phyloP scores from a whole-genome alignment of 2,888 invertebrate genomes.

The Spodoptera exigua region DNA sequence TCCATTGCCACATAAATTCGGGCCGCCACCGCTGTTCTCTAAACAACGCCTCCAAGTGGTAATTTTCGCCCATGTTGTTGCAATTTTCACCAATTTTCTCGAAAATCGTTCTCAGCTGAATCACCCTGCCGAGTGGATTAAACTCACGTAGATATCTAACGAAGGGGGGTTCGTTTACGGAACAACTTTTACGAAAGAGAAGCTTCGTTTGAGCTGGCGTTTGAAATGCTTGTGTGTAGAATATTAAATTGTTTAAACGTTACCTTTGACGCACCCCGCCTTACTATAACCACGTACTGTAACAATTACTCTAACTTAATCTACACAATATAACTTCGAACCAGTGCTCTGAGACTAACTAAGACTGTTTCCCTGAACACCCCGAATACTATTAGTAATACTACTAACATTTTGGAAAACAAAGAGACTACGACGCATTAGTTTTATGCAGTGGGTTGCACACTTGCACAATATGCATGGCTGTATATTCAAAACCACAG shows the following conservation, averaged over 20 bases:
- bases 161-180: slow-evolving; percentile 86
- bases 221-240: slow-evolving; percentile 87
- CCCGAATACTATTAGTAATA: slow-evolving; percentile 53
- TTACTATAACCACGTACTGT: slow-evolving; percentile 76
- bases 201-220: slow-evolving; percentile 85
- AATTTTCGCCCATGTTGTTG: slow-evolving; percentile 87
- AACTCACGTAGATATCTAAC: slow-evolving; percentile 89
- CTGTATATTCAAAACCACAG: slow-evolving; percentile 73
- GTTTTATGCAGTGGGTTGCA: slow-evolving; percentile 65
- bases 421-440: slow-evolving; percentile 69
- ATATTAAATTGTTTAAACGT: slow-evolving; percentile 89
- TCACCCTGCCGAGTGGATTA: slow-evolving; percentile 82
- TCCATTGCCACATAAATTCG: slow-evolving; percentile 79
- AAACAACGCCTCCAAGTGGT: slow-evolving; percentile 85
- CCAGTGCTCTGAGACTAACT: slow-evolving; percentile 62
- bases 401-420: slow-evolving; percentile 61
- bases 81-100: slow-evolving; percentile 87
- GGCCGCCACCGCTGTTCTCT: slow-evolving; percentile 65
- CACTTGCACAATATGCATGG: slow-evolving; percentile 68
- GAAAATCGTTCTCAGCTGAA: slow-evolving; percentile 80
- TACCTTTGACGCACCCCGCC: slow-evolving; percentile 82
- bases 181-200: slow-evolving; percentile 86
- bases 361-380: slow-evolving; percentile 59
- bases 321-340: slow-evolving; percentile 76
- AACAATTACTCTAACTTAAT: slow-evolving; percentile 84